These are phyloP conservation scores for Enteromius mattozi DNA, from an alignment of 2,797 vertebrate species.

Conservation along the genomic window DNA sequence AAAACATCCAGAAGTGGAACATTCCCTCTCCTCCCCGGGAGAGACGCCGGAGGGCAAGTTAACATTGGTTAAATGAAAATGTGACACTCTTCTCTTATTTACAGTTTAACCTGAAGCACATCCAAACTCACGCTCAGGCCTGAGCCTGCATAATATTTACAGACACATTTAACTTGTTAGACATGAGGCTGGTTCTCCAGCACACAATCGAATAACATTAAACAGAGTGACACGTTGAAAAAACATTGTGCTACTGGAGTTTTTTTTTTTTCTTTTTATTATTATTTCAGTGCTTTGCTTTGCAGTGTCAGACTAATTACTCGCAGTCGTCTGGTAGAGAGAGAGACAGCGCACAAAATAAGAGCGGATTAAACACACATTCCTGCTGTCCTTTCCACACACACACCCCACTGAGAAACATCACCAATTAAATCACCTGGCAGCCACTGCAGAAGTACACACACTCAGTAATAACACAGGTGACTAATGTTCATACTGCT, in stretches of 20 bases:
- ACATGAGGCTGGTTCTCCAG: not conserved
- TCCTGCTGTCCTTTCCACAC: conserved; percentile 78
- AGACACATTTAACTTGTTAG: conserved; percentile 10
- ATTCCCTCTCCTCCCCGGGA: conserved; percentile 10
- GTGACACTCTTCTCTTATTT: not conserved
- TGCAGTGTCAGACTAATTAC: conserved; percentile 31
- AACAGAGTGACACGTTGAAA: not conserved
- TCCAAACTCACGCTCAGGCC: not conserved
- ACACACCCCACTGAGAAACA: conserved; percentile 74
- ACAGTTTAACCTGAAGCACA: conserved; percentile 26
- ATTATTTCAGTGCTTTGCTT: conserved; percentile 23
- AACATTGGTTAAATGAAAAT: conserved; percentile 12
- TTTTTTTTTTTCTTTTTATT: not conserved
- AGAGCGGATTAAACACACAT: conserved; percentile 75
- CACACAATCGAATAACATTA: not conserved
- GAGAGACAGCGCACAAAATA: conserved; percentile 37
- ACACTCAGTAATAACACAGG: conserved; percentile 56
- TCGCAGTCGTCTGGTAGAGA: conserved; percentile 7
- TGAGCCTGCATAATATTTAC: not conserved
- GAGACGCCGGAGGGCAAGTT: conserved; percentile 9
- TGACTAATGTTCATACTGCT: not conserved
- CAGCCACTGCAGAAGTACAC: conserved; percentile 78
- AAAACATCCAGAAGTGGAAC: conserved; percentile 14
- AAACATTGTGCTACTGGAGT: not conserved
- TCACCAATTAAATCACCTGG: conserved; percentile 78